These are phyloP conservation scores for Gastrophysa polygoni DNA, from an alignment of 2,888 invertebrate genomes.

Conservation along the genomic window DNA sequence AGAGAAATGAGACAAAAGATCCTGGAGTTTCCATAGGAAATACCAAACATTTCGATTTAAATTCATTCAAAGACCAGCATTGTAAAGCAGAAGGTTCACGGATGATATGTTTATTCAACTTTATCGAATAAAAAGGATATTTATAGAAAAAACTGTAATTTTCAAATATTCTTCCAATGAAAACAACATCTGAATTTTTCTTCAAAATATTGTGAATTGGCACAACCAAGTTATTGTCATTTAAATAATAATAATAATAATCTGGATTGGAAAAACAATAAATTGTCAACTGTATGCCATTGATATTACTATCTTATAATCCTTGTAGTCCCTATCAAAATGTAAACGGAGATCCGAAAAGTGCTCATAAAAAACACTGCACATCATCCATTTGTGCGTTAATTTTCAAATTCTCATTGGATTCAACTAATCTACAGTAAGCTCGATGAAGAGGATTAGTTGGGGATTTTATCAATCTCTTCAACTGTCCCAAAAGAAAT, in stretches of 20 bases:
- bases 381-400: not conserved
- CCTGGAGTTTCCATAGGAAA: conserved; percentile 7
- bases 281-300: conserved; percentile 10
- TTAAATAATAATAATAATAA: conserved; percentile 21
- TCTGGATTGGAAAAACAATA: conserved; percentile 12
- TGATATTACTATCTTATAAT: conserved; percentile 13
- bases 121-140: conserved; percentile 4
- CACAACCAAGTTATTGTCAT: conserved; percentile 5
- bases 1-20: conserved; percentile 10
- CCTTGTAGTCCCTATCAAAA: conserved; percentile 12
- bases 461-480: conserved; percentile 20
- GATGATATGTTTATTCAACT: conserved; percentile 2
- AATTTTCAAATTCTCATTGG: conserved; percentile 11
- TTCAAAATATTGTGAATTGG: conserved; percentile 14
- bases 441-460: conserved; percentile 26
- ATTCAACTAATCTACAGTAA: conserved; percentile 18
- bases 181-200: conserved; percentile 9
- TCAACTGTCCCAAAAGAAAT: conserved; percentile 30
- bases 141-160: conserved; percentile 2
- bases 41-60: conserved; percentile 2
- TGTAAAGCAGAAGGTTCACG: conserved; percentile 8
- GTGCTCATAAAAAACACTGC: conserved; percentile 12
- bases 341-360: conserved; percentile 12
- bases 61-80: not conserved
- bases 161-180: conserved; percentile 9